Evolutionary conservation across 2,888 invertebrate species (phyloP), one percentile per base, ranked within the genome.

Genomic region (Laspeyria flexula): DNA sequence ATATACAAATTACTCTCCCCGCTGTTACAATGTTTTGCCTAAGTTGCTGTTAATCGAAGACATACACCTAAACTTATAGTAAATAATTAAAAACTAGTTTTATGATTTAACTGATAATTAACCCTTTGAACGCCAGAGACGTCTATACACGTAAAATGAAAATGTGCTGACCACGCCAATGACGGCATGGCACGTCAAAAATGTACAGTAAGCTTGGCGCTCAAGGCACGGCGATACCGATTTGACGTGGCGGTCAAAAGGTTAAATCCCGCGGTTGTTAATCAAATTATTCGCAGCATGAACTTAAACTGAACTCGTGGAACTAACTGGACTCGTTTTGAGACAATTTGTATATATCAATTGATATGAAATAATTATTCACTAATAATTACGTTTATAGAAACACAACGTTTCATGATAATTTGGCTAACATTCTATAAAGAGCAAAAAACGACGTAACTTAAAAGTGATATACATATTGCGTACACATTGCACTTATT

Each of bases 21-120:
- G 60, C 64, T 68, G 71, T 55, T 75, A 74, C 67, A 64, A 69
- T 64, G 34, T 71, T 73, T 70, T 68, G 69, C 72, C 51, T 34
- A 47, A 54, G 46, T 58, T 57, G 47, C 51, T 53, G 46, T 55
- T 59, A 48, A 39, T 62, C 44, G 43, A 52, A 55, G 43, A 58
- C 35, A 46, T 71, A 70, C 60, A 65, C 45, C 73, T 74, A 64
- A 64, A 55, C 73, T 73, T 74, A 74, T 29, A 58, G 35, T 59
- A 65, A 47, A 47, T 64, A 52, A 63, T 57, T 63, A 59, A 46
- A 51, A 59, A 48, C 60, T 70, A 71, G 34, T n/a, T 42, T 25
- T 57, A 53, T 51, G 39, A 55, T 52, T 55, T 55, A 50, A 54
- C 47, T 52, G 43, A 35, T n/a, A n/a, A n/a, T n/a, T n/a, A n/a